A percentile compares a stretch with the other conserved stretches of the same genome.
These are phyloP conservation scores for Eupithecia abbreviata DNA, from an alignment of 2,888 invertebrate genomes.

Conservation along the genomic window DNA sequence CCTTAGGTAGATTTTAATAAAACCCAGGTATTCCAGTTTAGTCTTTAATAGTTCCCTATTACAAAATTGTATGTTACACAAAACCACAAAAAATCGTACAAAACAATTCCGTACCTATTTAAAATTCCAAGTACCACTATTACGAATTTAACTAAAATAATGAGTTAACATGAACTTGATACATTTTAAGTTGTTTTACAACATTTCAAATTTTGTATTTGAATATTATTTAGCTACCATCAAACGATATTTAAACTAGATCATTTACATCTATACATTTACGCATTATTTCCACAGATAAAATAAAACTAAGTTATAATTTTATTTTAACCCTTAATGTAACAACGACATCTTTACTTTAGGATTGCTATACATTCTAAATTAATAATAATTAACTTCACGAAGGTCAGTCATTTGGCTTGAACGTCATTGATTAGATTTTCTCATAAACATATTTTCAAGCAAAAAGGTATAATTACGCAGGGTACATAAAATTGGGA, in stretches of 20 bases:
- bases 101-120: conserved; percentile 33
- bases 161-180: conserved; percentile 19
- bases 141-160: conserved; percentile 15
- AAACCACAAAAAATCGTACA: conserved; percentile 35
- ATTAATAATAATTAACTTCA: conserved; percentile 68
- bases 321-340: not conserved
- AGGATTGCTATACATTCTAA: conserved; percentile 46
- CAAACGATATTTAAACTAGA: conserved; percentile 23
- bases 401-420: conserved; percentile 69
- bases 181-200: conserved; percentile 36
- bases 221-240: conserved; percentile 20
- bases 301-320: not conserved
- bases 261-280: conserved; percentile 17
- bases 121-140: conserved; percentile 28
- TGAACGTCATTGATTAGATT: conserved; percentile 32
- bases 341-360: not conserved
- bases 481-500: no score
- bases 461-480: not conserved
- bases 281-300: not conserved
- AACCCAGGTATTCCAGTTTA: conserved; percentile 15
- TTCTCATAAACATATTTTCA: not conserved
- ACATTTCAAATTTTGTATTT: not conserved
- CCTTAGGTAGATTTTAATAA: not conserved
- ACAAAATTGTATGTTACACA: conserved; percentile 43
- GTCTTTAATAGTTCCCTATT: conserved; percentile 43